phyloP scores from a whole-genome alignment of 2,888 invertebrate genomes.

The Mycogona germanica region DNA sequence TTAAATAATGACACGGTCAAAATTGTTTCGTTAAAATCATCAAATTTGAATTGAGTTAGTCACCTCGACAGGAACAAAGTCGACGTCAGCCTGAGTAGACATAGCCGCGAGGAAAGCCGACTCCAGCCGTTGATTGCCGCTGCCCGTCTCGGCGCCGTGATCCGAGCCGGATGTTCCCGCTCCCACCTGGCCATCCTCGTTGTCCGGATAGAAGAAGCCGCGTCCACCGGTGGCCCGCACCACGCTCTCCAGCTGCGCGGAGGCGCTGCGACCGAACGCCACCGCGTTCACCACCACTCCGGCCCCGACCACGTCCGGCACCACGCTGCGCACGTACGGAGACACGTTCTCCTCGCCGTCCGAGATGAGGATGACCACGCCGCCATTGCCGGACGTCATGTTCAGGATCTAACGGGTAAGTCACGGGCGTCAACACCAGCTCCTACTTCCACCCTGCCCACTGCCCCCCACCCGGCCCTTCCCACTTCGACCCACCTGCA shows the following conservation, averaged over 20 bases:
- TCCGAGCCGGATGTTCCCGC: too few species aligned
- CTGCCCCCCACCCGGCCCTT: too few species aligned
- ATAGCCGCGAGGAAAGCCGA: slow-evolving; percentile 23
- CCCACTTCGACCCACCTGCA: too few species aligned
- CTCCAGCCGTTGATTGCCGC: slow-evolving; percentile 20
- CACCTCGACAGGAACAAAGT: slow-evolving; percentile 24
- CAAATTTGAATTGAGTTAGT: background rate
- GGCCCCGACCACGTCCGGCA: slow-evolving; percentile 23
- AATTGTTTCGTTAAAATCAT: background rate
- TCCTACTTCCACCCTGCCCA: too few species aligned
- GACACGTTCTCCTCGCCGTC: slow-evolving; percentile 21
- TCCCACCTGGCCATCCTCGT: slow-evolving; percentile 2
- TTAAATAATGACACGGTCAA: too few species aligned
- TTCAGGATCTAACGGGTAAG: too few species aligned
- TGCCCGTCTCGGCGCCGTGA: slow-evolving; percentile 19
- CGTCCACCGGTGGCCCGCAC: slow-evolving; percentile 23
- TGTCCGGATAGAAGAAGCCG: slow-evolving; percentile 19
- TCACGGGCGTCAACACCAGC: too few species aligned
- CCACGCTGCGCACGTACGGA: slow-evolving; percentile 22
- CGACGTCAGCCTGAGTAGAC: slow-evolving; percentile 24
- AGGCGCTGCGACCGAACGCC: slow-evolving; percentile 20
- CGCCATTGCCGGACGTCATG: too few species aligned
- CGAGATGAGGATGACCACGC: slow-evolving; percentile 15
- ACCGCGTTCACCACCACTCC: slow-evolving; percentile 24
- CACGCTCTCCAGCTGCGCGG: slow-evolving; percentile 17